These are phyloP conservation scores for Candoia aspera DNA, from an alignment of 2,113 vertebrate species.

Conservation along the genomic window DNA sequence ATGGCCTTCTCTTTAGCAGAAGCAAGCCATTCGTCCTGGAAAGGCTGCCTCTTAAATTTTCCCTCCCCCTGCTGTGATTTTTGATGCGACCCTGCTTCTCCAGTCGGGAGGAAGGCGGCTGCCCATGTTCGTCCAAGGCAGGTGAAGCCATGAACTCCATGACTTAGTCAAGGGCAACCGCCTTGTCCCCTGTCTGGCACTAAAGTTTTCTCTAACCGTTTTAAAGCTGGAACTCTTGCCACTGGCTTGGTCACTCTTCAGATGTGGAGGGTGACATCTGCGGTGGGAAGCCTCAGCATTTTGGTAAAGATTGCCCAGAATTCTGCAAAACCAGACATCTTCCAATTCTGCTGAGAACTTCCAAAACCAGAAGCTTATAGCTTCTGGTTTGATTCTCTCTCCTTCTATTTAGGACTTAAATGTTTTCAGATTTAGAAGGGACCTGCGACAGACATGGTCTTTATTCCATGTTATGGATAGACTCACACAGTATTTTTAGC, in stretches of 20 bases:
- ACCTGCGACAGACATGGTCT: background rate
- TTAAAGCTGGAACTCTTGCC: background rate
- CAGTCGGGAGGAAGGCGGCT: background rate
- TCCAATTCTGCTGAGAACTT: background rate
- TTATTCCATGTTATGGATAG: background rate
- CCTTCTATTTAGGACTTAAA: background rate
- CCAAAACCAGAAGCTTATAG: background rate
- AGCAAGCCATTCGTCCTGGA: accelerated
- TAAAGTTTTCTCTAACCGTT: background rate
- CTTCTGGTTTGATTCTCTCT: background rate
- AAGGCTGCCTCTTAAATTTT: background rate
- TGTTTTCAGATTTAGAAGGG: background rate
- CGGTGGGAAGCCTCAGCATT: background rate
- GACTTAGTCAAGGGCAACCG: background rate
- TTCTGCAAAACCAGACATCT: background rate
- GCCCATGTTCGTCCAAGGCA: background rate
- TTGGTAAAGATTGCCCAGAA: background rate
- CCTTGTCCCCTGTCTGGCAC: no score
- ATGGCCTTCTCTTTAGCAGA: slow-evolving; percentile 7
- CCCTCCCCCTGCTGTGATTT: accelerated
- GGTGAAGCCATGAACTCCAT: background rate
- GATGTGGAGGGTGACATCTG: no score
- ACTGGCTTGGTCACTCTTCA: background rate
- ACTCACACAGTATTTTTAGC: background rate
- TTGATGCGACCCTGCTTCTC: background rate